These are phyloP conservation scores for Ameiurus melas DNA, from an alignment of 2,113 vertebrate species.

Conservation along the genomic window DNA sequence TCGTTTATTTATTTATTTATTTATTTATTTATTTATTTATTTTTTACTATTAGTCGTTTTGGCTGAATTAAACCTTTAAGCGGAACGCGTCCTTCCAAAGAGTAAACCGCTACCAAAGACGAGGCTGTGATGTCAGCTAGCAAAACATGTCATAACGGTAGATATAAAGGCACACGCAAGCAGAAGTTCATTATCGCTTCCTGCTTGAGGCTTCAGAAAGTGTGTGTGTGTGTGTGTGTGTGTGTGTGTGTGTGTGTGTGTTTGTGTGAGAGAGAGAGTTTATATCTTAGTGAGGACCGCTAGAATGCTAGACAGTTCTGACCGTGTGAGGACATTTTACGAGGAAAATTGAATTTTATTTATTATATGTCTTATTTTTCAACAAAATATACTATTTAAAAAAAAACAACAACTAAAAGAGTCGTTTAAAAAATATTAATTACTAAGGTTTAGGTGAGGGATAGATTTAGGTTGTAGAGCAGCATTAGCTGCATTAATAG, in stretches of 20 bases:
- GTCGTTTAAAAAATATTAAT: not conserved
- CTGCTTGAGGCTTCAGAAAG: conserved; percentile 24
- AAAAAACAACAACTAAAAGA: not conserved
- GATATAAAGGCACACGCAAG: not conserved
- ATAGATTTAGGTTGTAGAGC: not conserved
- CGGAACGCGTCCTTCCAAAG: not conserved
- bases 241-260: conserved; percentile 13
- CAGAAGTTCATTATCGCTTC: conserved; percentile 31
- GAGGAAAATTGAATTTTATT: not conserved
- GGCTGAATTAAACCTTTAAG: not conserved
- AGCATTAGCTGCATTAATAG: not conserved
- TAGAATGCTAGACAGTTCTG: too few species aligned
- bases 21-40: not conserved
- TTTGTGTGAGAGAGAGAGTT: not conserved
- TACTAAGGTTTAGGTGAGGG: not conserved
- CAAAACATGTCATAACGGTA: not conserved
- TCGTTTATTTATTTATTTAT: too few species aligned
- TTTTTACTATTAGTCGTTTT: not conserved
- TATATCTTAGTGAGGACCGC: not conserved
- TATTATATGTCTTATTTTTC: not conserved
- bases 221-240: too few species aligned
- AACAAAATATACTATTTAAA: not conserved
- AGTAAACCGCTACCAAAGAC: not conserved
- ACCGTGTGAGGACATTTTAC: not conserved
- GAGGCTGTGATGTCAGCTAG: not conserved